phyloP scores from a whole-genome alignment of 2,888 invertebrate species.

The Synergus japonicus region DNA sequence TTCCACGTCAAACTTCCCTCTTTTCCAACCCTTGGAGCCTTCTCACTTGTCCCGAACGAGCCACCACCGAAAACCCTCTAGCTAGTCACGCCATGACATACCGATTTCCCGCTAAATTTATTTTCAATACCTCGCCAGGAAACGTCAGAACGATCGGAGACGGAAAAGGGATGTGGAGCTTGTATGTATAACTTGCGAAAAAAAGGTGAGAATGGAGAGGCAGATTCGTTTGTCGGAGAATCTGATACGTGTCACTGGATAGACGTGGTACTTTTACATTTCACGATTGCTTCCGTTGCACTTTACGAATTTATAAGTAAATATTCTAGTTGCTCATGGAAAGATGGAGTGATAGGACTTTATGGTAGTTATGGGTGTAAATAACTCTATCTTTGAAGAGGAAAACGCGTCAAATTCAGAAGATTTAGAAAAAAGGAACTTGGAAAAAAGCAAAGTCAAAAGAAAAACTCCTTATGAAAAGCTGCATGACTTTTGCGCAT shows the following conservation, averaged over 20 bases:
- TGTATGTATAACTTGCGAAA: conserved; percentile 44
- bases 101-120: conserved; percentile 59
- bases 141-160: conserved; percentile 13
- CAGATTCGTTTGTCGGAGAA: conserved; percentile 4
- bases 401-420: not conserved
- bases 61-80: conserved; percentile 50
- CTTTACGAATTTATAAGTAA: conserved; percentile 25
- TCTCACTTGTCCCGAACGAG: conserved; percentile 42
- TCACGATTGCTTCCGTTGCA: conserved; percentile 1
- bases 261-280: conserved; percentile 5
- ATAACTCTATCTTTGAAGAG: not conserved
- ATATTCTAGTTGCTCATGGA: conserved; percentile 10
- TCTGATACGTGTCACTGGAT: not conserved
- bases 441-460: too few species aligned
- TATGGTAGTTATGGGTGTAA: not conserved
- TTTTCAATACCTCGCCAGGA: conserved; percentile 62
- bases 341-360: not conserved
- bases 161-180: conserved; percentile 31
- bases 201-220: conserved; percentile 1
- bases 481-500: too few species aligned
- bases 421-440: too few species aligned
- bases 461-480: too few species aligned
- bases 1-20: conserved; percentile 69
- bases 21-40: conserved; percentile 43
- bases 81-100: conserved; percentile 70